phyloP scores from a whole-genome alignment of 2,888 invertebrate species.

The Alcis repandata region DNA sequence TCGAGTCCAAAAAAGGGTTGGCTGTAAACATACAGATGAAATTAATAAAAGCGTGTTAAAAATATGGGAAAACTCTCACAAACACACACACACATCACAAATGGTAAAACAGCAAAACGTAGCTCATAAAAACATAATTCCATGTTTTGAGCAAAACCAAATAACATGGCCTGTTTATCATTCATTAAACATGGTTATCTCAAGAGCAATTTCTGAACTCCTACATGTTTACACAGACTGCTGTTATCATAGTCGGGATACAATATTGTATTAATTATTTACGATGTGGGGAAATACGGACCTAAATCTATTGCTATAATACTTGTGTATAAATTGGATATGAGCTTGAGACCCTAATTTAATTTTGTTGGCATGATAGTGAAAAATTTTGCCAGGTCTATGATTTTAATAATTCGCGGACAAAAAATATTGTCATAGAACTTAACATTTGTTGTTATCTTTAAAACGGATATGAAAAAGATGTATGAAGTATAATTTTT shows the following conservation, averaged over 20 bases:
- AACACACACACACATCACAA: no score
- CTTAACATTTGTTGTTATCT: no score
- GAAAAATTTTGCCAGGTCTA: background rate
- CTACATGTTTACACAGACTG: slow-evolving; percentile 45
- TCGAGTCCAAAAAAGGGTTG: no score
- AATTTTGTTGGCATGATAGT: slow-evolving; percentile 3
- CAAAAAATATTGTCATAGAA: no score
- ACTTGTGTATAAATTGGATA: slow-evolving; percentile 3
- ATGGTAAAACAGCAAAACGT: background rate
- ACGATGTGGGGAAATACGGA: slow-evolving; percentile 4
- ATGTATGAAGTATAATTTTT: no score
- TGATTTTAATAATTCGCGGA: background rate
- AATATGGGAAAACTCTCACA: no score
- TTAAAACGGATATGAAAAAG: background rate
- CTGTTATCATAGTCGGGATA: slow-evolving; percentile 33
- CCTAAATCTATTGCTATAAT: slow-evolving; percentile 1
- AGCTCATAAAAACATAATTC: background rate
- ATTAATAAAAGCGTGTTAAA: no score
- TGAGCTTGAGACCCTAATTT: background rate
- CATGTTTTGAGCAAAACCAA: slow-evolving; percentile 17
- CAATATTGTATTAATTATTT: slow-evolving; percentile 18
- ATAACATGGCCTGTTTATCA: slow-evolving; percentile 54
- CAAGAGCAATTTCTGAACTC: slow-evolving; percentile 48
- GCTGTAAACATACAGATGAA: no score
- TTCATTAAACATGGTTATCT: slow-evolving; percentile 59